Evolutionary conservation across 2,113 vertebrate genomes (phyloP), one percentile per base, ranked within the genome.

Genomic region (Craseonycteris thonglongyai): DNA sequence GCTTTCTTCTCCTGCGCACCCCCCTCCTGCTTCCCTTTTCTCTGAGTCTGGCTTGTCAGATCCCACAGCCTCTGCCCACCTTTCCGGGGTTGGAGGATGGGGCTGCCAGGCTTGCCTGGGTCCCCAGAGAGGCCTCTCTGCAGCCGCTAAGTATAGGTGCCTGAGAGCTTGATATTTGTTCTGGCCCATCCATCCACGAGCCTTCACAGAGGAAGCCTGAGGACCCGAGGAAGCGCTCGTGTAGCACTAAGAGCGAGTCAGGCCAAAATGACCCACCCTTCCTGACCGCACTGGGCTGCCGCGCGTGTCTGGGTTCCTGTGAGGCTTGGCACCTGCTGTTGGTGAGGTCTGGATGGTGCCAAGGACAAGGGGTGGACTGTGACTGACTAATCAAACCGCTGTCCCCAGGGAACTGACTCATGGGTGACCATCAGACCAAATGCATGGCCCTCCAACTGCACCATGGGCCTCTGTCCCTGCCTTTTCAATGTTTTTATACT

Each of bases 1-100:
- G 74, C 85, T 97, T 97, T 93, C 86, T 96, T 97, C 84, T 87
- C 84, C 90, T 82, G 61, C 92, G 66, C 10, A 16, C 66, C 16
- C 49, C 40, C 33, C 40, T 58, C n/a, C 65, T 38, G 61, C 61
- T 82, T 72, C 38, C 54, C 83, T 82, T 93, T 49, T 21, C 78
- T 94, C 45, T 1, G 24, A 83, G 40, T 54, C 88, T 71, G 61
- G 68, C 86, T 71, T 96, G 89, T 95, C 91, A 96, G 92, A 61
- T 83, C 66, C 42, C 28, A 68, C 75, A 45, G 79, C 22, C 24
- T 91, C 78, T 42, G 42, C 42, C 72, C 16, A 24, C 81, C 68
- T 85, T 85, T 80, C 68, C 19, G 6, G 35, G 30, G 40, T 58
- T 51, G 65, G 66, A 72, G 59, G 87, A 35, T 33, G 33, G 66